Percentiles rank a stretch among this genome's conserved stretches.
These are phyloP conservation scores for Sycon ciliatum DNA, from an alignment of 37 sponge, comb jelly and placozoan genomes.

Conservation along the genomic window DNA sequence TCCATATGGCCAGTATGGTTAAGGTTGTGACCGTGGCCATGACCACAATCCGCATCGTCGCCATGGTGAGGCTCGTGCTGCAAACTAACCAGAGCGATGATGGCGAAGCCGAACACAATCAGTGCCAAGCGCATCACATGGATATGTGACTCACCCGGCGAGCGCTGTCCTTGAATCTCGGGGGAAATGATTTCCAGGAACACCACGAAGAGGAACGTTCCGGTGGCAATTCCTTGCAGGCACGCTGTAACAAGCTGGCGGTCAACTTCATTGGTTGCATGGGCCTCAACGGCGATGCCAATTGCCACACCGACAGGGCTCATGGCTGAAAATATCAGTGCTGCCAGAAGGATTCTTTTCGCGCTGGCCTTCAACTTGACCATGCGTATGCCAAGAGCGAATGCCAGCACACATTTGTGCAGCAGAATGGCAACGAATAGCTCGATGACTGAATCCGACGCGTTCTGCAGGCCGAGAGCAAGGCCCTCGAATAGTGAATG, in stretches of 20 bases:
- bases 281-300: conserved; percentile 1
- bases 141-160: no score
- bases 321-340: background rate
- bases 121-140: no score
- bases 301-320: conserved; percentile 20
- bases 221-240: conserved; percentile 22
- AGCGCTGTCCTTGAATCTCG: no score
- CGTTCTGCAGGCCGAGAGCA: conserved; percentile 19
- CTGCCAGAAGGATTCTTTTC: background rate
- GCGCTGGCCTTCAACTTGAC: background rate
- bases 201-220: conserved; percentile 23
- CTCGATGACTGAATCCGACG: background rate
- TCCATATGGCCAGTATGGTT: no score
- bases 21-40: no score
- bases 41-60: no score
- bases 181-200: conserved; percentile 27
- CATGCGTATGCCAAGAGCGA: conserved; percentile 23
- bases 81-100: no score
- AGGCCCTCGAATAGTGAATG: conserved; percentile 34
- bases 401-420: conserved; percentile 25
- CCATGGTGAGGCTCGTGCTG: no score
- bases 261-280: background rate
- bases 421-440: conserved; percentile 13
- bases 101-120: no score
- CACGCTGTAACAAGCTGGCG: background rate